Base-by-base conservation (phyloP, 2,113 vertebrate genomes). In the Ovis aries region DNA sequence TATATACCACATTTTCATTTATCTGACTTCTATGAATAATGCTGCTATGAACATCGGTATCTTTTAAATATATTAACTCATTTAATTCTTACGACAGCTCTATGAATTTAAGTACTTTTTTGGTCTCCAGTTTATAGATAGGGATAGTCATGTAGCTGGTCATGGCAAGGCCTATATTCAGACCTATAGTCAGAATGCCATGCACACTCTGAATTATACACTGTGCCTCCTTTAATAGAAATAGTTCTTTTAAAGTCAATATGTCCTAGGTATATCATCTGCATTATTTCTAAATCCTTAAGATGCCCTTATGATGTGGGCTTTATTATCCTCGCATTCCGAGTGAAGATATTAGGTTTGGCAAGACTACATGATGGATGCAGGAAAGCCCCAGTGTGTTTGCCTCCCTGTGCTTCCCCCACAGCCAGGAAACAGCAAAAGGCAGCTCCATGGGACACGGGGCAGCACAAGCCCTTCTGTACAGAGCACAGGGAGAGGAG, bases 241-340 rank as follows among this genome's bases (percentile, higher is more conserved):
- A 36, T 55, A 86, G 27, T 81, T 59, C 48, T 62, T 77, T 77
- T 84, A 25, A 60, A 83, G 8, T 59, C 78, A 60, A 3, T 85
- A 11, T 81, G 45, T 62, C 27, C 53, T 86, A 1, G 6, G 31
- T 57, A 43, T 17, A 81, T 80, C 55, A 31, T 4, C 62, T 74
- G 7, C 67, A 81, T 89, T 31, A 92, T 86, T 97, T 94, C 67
- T 97, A 85, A 95, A 81, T 60, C 21, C 29, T 81, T 71, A 80
- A 81, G 33, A 19, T 87, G n/a, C 2, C 15, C 17, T 88, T 67
- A 15, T 36, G 33, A 57, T 17, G 21, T 62, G 5, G 15, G 31
- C 7, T 94, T 85, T 94, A 60, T 71, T 48, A 31, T 43, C 7
- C 11, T 84, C 67, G 33, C 19, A 10, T 45, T 86, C 82, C 16